Conservation (phyloP, 1,140 invertebrate species). For the Tachypleus tridentatus region DNA sequence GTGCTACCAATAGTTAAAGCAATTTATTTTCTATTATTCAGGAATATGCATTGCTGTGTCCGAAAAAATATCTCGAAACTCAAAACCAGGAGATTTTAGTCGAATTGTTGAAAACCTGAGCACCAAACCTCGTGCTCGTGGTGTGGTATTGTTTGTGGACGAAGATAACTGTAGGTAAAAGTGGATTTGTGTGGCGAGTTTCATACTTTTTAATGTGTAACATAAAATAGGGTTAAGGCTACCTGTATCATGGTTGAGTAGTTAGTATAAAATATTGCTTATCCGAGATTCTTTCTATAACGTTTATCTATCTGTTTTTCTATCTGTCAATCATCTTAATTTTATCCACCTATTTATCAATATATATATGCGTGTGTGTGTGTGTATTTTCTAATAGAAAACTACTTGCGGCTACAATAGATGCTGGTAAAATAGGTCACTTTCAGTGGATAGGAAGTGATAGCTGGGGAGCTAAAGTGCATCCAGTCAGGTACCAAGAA, state of each 20-base stretch:
- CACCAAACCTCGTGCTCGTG: conserved; percentile 47
- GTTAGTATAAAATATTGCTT: too few species aligned
- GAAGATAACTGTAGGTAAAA: conserved; percentile 53
- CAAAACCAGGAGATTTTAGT: conserved; percentile 44
- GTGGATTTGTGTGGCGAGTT: too few species aligned
- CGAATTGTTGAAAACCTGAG: conserved; percentile 45
- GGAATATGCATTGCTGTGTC: conserved; percentile 50
- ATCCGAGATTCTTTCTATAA: too few species aligned
- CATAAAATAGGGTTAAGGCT: too few species aligned
- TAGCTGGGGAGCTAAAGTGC: conserved; percentile 52
- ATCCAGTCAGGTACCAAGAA: conserved; percentile 47
- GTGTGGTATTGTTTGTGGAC: conserved; percentile 58
- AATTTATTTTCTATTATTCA: background rate
- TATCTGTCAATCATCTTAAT: too few species aligned
- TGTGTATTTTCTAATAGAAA: conserved; percentile 31
- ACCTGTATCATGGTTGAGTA: too few species aligned
- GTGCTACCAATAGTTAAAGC: too few species aligned
- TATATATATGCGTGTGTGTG: too few species aligned
- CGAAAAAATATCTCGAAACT: conserved; percentile 44
- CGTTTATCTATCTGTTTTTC: too few species aligned
- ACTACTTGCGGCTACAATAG: conserved; percentile 41
- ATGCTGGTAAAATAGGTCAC: conserved; percentile 37
- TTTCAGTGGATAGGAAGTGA: conserved; percentile 53
- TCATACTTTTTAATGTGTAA: too few species aligned
- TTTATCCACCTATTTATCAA: too few species aligned